Conservation (phyloP, 2,797 vertebrate species). For the Rhodeus uyekii region DNA sequence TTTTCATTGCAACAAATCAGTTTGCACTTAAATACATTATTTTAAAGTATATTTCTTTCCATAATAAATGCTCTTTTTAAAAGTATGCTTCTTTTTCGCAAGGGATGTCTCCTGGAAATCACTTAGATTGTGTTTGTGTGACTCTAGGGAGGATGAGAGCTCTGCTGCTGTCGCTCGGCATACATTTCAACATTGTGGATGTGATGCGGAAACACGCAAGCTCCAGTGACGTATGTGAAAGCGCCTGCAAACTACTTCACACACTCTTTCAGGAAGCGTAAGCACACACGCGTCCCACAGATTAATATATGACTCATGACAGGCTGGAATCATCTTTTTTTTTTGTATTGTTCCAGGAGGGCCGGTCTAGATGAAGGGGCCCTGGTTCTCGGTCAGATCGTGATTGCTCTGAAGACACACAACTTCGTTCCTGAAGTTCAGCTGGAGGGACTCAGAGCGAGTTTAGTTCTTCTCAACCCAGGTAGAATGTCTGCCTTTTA, state of each 20-base stretch:
- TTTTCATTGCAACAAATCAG: not conserved
- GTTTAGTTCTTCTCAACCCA: slow-evolving; percentile 85
- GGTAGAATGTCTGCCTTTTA: slow-evolving; percentile 72
- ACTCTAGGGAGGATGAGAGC: slow-evolving; percentile 82
- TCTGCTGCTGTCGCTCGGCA: slow-evolving; percentile 85
- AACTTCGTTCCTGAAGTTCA: slow-evolving; percentile 83
- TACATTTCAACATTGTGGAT: slow-evolving; percentile 90
- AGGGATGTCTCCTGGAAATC: not conserved
- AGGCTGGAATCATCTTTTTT: not conserved
- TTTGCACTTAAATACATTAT: not conserved
- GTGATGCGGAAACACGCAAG: slow-evolving; percentile 86
- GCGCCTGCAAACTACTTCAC: slow-evolving; percentile 85
- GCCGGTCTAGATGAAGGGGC: slow-evolving; percentile 83
- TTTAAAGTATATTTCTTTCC: too few species aligned
- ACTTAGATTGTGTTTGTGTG: not conserved
- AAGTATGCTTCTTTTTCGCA: not conserved
- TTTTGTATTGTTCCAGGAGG: slow-evolving; percentile 67
- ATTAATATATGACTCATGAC: not conserved
- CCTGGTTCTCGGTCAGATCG: slow-evolving; percentile 82
- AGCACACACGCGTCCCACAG: not conserved
- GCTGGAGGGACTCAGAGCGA: slow-evolving; percentile 84
- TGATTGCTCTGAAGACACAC: slow-evolving; percentile 83
- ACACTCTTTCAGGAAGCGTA: slow-evolving; percentile 91
- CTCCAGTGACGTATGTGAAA: slow-evolving; percentile 82
- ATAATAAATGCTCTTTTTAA: not conserved